Conservation (phyloP, 2,113 vertebrate species). For the Lates calcarifer region DNA sequence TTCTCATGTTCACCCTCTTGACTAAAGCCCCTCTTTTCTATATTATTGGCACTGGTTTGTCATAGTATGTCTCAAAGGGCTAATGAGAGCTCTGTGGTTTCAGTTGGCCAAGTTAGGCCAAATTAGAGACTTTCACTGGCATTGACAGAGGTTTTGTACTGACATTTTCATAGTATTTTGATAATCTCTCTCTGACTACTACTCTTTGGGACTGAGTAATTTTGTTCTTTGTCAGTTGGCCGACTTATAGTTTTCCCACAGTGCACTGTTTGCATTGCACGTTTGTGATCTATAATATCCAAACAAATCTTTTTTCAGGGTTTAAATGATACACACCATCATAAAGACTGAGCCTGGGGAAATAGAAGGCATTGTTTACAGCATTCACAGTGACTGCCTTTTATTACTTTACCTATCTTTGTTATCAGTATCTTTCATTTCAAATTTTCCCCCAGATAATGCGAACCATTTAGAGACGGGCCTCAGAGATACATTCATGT, state of each 20-base stretch:
- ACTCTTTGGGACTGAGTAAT: background rate
- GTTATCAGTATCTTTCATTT: constrained; percentile 21
- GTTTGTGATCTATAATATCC: background rate
- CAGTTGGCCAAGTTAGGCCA: background rate
- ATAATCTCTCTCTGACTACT: background rate
- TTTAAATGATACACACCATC: background rate
- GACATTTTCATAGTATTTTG: background rate
- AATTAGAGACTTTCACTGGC: background rate
- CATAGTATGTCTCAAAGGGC: background rate
- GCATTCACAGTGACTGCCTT: background rate
- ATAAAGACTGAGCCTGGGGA: constrained; percentile 3
- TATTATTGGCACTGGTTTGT: background rate
- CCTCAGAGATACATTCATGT: background rate
- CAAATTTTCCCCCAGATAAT: constrained; percentile 8
- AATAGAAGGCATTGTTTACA: background rate
- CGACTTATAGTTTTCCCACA: constrained; percentile 7
- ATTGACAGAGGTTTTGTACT: background rate
- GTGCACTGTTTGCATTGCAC: background rate
- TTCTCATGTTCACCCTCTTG: background rate
- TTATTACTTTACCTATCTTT: constrained; percentile 18
- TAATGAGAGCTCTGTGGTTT: background rate
- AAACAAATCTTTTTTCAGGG: background rate
- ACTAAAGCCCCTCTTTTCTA: background rate
- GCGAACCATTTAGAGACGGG: background rate
- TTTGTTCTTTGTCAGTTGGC: background rate